These are phyloP conservation scores for Glaucopsyche alexis DNA, from an alignment of 2,888 invertebrate species.

Conservation along the genomic window DNA sequence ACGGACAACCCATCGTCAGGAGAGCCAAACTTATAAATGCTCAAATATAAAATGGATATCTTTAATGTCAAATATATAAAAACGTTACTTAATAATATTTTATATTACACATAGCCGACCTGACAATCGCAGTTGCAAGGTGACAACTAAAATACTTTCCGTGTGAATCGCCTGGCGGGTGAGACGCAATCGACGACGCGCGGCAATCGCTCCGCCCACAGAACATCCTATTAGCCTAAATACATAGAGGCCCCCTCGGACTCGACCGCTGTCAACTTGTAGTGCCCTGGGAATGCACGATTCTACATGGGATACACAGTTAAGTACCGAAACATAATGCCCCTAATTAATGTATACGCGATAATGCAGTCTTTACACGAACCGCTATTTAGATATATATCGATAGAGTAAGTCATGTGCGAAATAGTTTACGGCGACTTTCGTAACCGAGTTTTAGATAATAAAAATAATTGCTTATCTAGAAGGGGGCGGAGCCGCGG, in stretches of 20 bases:
- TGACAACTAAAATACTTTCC: constrained; percentile 52
- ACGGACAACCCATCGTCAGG: constrained; percentile 64
- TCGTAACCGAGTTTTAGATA: constrained; percentile 65
- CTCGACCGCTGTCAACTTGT: constrained; percentile 70
- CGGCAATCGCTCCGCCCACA: constrained; percentile 48
- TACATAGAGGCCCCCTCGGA: constrained; percentile 70
- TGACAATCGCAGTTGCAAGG: constrained; percentile 51
- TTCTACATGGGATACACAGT: constrained; percentile 74
- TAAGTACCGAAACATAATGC: constrained; percentile 71
- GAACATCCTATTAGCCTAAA: constrained; percentile 75
- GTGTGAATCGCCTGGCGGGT: constrained; percentile 3
- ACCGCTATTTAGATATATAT: constrained; percentile 19
- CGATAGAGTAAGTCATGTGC: constrained; percentile 27
- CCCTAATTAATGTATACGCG: constrained; percentile 56
- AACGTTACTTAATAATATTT: constrained; percentile 45
- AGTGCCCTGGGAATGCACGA: constrained; percentile 77
- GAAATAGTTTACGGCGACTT: constrained; percentile 47
- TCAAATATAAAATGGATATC: constrained; percentile 62
- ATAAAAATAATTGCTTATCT: constrained; percentile 65
- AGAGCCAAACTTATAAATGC: constrained; percentile 68
- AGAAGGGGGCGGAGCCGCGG: constrained; percentile 35
- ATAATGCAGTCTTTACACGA: constrained; percentile 21
- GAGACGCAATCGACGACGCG: background rate
- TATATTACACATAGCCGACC: constrained; percentile 63
- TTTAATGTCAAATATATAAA: constrained; percentile 69